Evolutionary conservation across 2,888 invertebrate species (phyloP), one percentile per base, ranked within the genome.

Genomic region (Nomada lathburiana): DNA sequence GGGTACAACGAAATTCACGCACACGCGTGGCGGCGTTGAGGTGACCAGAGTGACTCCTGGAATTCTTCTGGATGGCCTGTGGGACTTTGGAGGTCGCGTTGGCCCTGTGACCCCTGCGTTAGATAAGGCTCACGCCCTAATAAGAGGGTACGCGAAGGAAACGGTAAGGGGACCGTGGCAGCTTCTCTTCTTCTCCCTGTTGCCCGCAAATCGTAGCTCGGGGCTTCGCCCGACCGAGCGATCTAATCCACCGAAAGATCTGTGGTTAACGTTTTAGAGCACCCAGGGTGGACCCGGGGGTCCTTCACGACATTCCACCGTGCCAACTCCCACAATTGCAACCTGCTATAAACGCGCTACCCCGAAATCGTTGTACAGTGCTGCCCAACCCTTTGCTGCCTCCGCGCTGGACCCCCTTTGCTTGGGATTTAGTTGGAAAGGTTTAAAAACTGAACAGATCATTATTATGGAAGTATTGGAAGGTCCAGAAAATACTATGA

Each of bases 61-160:
- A 88, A 88, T 89, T 90, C 90, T 82, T 68, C 63, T 26, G 72
- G 77, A 78, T 63, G 70, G 76, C 81, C 86, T 89, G 89, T 89
- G 89, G 85, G 91, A 90, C 90, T 89, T 89, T 90, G 89, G 92
- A 91, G 92, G 92, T 93, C 92, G 92, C 89, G 86, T 79, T 87
- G 90, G 88, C 92, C 91, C 92, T 89, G 91, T 93, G 93, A 93
- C 93, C 93, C 93, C 20, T 23, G 11, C 47, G 47, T 90, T 91
- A 93, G 93, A 93, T 93, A 93, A 93, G 92, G 89, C 92, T 92
- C 93, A 93, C 93, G 93, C 93, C 93, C 93, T 94, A 93, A 93
- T 94, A 92, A 94, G 93, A 92, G 93, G 93, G 92, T 94, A 93
- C 90, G 89, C 89, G 76, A 75, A 76, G 68, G 68, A 75, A 77